Evolutionary conservation across 2,113 vertebrate genomes (phyloP), one percentile per base, ranked within the genome.

Genomic region (Girardinichthys multiradiatus): DNA sequence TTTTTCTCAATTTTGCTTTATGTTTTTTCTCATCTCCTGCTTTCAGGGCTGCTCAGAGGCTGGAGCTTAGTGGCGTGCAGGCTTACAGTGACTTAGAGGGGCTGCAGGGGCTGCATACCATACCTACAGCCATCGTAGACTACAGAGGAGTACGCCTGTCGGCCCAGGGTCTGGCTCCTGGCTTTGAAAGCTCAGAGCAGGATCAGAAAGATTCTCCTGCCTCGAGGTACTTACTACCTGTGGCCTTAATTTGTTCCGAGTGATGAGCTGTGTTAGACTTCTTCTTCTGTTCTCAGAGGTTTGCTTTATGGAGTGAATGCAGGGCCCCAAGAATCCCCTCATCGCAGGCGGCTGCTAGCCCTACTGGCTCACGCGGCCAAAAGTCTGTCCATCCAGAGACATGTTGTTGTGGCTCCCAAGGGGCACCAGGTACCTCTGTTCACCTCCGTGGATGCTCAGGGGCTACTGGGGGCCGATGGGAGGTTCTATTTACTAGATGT

Each of bases 401-500:
- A 95, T 45, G 54, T 84, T 28, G 92, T 95, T 4, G 2, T 95
- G 61, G 70, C 86, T 10, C 87, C 92, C 33, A 86, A 66, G 0
- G 81, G 87, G 70, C 81, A 94, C 78, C 78, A 88, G 45, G 84
- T 94, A 17, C 87, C 93, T 0, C 87, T 96, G 39, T 95, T 95
- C 85, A 95, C 95, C 31, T 92, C 95, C 4, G 80, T 92, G 57
- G 94, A 95, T 9, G 91, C 93, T 9, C 93, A 95, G 81, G 95
- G 95, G 4, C 85, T 95, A 26, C 60, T 96, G 78, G 95, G 95
- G 4, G 94, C 94, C 13, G 95, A 96, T 51, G 89, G 94, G 6
- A 92, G 95, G 45, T 93, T 91, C 76, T 96, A 96, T 83, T 62
- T 95, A 71, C 87, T 95, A 42, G 94, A 96, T 76, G 91, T 96